These are phyloP conservation scores for Isichthys henryi DNA, from an alignment of 2,113 vertebrate species.

Conservation along the genomic window DNA sequence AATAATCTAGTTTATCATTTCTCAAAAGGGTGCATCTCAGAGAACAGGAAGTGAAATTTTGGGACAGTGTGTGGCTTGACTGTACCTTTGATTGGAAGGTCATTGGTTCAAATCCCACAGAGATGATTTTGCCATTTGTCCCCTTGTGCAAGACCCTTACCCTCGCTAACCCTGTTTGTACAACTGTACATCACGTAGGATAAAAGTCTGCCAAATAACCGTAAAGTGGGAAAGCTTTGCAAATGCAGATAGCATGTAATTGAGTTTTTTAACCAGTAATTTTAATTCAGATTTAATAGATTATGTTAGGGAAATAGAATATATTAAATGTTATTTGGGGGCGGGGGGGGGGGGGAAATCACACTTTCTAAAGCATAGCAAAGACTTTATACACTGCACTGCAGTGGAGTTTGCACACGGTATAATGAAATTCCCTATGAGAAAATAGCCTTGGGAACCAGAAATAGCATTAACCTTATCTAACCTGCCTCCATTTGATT, in stretches of 20 bases:
- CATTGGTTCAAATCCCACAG: not conserved
- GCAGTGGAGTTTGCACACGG: not conserved
- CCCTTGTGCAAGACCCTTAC: not conserved
- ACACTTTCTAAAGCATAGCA: not conserved
- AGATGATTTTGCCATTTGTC: not conserved
- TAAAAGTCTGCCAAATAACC: not conserved
- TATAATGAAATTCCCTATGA: not conserved
- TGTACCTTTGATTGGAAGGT: not conserved
- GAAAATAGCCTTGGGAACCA: not conserved
- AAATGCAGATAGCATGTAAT: not conserved
- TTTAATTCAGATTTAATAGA: not conserved
- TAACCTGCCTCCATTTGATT: not conserved
- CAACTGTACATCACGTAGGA: not conserved
- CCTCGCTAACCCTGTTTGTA: not conserved
- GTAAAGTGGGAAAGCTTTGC: not conserved
- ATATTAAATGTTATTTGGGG: not conserved
- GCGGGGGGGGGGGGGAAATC: not conserved
- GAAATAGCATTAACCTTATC: slow-evolving; percentile 2
- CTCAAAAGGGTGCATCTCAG: not conserved
- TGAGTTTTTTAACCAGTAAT: not conserved
- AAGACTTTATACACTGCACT: not conserved
- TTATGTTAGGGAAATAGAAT: not conserved
- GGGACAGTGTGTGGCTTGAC: not conserved
- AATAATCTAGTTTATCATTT: slow-evolving; percentile 14
- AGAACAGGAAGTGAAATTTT: not conserved